Base-by-base conservation (phyloP, 2,113 vertebrate species). In the Carettochelys insculpta region DNA sequence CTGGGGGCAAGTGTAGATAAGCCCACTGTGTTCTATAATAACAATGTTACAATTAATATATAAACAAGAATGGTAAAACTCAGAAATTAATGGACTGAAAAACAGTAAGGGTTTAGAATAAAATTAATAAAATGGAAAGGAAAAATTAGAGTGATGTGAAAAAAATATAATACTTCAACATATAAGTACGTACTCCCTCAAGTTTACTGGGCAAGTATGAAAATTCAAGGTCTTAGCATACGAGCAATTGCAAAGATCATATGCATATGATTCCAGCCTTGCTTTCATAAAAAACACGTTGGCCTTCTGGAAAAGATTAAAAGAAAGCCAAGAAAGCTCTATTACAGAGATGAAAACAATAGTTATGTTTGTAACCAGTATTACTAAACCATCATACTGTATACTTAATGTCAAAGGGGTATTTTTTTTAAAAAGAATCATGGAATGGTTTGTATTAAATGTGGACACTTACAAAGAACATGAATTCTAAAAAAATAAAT, bases 251-350 rank as follows among this genome's bases (percentile, higher is more conserved):
- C 58, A 92, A 94, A 92, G 34, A 92, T 91, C 83, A 95, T 85
- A 97, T 94, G 73, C 82, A 91, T 96, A 88, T 68, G 77, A 97
- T 95, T 95, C 94, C 88, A 95, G 80, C 52, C 92, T 92, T 95
- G 84, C 89, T 96, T 97, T 96, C 95, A 96, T 92, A 89, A 89
- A 93, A 94, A 96, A 95, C 87, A 95, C 65, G 89, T 24, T 80
- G 47, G 76, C 88, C 94, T 97, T 97, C 97, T 98, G 97, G 97
- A 97, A 97, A 77, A 95, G 82, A 97, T 97, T 97, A 97, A 93
- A 90, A 97, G 83, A 96, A 97, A 95, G 92, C 92, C 82, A 96
- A 97, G 93, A 96, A 97, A 97, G 89, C 65, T 96, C 91, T 94
- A 56, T 94, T 97, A 94, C 88, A 96, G 87, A 95, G 91, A 95